phyloP scores from a whole-genome alignment of 2,888 invertebrate genomes.

The Zygaena filipendulae region DNA sequence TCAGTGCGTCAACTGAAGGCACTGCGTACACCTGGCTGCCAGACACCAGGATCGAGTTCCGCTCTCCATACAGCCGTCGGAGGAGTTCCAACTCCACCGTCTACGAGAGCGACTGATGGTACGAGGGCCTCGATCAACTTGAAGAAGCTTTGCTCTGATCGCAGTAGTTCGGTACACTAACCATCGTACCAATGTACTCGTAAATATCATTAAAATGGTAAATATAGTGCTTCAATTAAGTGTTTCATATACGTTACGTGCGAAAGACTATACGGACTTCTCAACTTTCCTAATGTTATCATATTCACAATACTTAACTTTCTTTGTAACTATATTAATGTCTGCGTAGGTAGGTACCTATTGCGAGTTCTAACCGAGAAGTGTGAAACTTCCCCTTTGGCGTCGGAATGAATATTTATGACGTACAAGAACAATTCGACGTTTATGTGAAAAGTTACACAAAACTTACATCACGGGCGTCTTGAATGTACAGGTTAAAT shows the following conservation, averaged over 20 bases:
- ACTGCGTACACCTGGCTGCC: constrained; percentile 67
- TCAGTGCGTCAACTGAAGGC: constrained; percentile 62
- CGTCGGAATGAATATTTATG: constrained; percentile 65
- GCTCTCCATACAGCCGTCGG: constrained; percentile 49
- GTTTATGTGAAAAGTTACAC: constrained; percentile 63
- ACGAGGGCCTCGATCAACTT: constrained; percentile 45
- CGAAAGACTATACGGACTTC: no score
- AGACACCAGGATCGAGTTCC: constrained; percentile 58
- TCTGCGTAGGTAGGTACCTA: no score
- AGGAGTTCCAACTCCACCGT: constrained; percentile 58
- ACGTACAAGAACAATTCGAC: constrained; percentile 54
- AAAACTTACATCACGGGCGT: no score
- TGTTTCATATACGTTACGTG: no score
- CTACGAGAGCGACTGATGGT: constrained; percentile 64
- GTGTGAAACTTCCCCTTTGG: constrained; percentile 54
- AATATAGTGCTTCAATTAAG: no score
- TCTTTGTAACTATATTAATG: no score
- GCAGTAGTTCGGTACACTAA: constrained; percentile 22
- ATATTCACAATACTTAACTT: no score
- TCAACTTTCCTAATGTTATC: constrained; percentile 62
- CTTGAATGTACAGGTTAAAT: no score
- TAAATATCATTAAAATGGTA: constrained; percentile 7
- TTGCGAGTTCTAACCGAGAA: constrained; percentile 41
- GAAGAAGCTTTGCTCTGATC: constrained; percentile 53
- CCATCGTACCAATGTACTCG: constrained; percentile 13